A percentile compares a stretch with the other conserved stretches of the same genome.
These are phyloP conservation scores for Nematolebias whitei DNA, from an alignment of 2,113 vertebrate genomes.

Conservation along the genomic window DNA sequence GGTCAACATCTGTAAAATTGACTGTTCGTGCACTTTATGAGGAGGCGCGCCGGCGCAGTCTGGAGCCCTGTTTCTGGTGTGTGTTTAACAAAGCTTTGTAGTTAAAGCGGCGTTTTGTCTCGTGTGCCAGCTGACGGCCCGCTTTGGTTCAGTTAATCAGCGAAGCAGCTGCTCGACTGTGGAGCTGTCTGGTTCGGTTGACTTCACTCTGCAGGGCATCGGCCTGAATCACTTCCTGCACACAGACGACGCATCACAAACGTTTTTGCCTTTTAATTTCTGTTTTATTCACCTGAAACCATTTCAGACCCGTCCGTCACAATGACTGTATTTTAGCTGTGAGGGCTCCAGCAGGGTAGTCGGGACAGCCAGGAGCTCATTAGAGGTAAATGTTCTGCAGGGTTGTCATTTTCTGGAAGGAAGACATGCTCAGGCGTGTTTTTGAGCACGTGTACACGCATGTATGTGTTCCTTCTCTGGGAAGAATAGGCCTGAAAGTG, in stretches of 20 bases:
- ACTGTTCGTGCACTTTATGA: no score
- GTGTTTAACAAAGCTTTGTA: neutral
- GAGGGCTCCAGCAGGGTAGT: constrained; percentile 6
- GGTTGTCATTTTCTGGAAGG: constrained; percentile 55
- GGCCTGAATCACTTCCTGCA: constrained; percentile 18
- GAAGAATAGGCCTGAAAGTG: constrained; percentile 28
- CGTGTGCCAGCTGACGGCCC: neutral
- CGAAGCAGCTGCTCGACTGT: neutral
- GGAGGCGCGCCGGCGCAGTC: no score
- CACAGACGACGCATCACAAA: constrained; percentile 20
- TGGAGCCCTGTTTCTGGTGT: neutral
- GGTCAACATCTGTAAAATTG: no score
- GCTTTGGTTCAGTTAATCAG: constrained; percentile 29
- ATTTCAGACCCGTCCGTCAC: neutral
- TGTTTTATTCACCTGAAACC: neutral
- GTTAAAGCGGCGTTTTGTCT: neutral
- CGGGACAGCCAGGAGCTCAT: constrained; percentile 39
- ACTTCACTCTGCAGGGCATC: constrained; percentile 26
- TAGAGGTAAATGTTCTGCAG: constrained; percentile 44
- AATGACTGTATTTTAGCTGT: constrained; percentile 6
- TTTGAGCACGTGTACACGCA: constrained; percentile 19
- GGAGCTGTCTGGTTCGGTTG: constrained; percentile 11
- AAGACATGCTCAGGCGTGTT: constrained; percentile 45
- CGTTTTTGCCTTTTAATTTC: neutral
- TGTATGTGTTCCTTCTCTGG: constrained; percentile 22